Evolutionary conservation across 2,113 vertebrate genomes (phyloP).

Genomic region (Rhynchomys soricoides): DNA sequence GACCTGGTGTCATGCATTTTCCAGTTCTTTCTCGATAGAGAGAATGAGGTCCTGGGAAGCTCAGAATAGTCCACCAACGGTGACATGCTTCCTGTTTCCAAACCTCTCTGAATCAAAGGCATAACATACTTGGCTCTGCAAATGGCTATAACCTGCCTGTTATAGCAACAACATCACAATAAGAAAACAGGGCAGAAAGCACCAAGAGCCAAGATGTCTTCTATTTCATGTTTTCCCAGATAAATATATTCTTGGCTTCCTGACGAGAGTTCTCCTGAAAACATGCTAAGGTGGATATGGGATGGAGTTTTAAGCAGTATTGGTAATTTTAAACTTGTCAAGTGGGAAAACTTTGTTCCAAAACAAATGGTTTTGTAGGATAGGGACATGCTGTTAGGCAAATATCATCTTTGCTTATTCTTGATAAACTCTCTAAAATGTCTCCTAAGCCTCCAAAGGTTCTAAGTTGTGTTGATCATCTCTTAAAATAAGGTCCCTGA

Average conservation of each 20-base stretch:
- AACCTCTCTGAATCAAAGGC: conserved; percentile 52
- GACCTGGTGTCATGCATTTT: rapidly evolving
- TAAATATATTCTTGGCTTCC: conserved; percentile 45
- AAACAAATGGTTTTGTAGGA: conserved; percentile 54
- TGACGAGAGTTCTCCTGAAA: conserved; percentile 49
- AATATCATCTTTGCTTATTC: conserved; percentile 82
- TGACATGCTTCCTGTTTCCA: not conserved
- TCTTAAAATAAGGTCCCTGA: conserved; percentile 82
- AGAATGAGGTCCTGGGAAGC: not conserved
- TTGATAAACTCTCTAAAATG: conserved; percentile 80
- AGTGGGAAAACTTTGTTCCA: conserved; percentile 47
- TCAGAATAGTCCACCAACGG: not conserved
- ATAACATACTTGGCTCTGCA: conserved; percentile 13
- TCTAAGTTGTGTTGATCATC: conserved; percentile 74
- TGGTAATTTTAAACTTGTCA: conserved; percentile 66
- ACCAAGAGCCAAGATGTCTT: not conserved
- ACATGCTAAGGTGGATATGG: conserved; percentile 18
- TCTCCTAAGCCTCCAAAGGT: conserved; percentile 78
- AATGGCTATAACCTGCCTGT: conserved; percentile 33
- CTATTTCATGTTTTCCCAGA: conserved; percentile 49
- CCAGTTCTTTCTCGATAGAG: not conserved
- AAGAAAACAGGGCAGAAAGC: not conserved
- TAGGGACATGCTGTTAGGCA: conserved; percentile 50
- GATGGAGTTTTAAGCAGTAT: not conserved
- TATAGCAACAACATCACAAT: not conserved